Conservation (phyloP, 2,888 invertebrate species). For the Campopleginae sp. region DNA sequence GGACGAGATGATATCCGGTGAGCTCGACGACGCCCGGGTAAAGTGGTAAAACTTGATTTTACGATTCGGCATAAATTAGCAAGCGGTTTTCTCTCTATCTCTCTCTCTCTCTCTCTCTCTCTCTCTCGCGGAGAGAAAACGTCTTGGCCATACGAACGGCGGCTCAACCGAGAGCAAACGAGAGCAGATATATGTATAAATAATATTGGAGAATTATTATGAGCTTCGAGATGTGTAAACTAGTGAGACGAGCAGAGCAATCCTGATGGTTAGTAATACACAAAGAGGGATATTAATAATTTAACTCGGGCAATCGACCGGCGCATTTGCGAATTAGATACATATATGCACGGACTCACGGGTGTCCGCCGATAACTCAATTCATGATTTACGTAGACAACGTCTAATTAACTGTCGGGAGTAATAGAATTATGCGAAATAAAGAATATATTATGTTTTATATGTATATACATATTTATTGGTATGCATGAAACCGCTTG, state of each 20-base stretch:
- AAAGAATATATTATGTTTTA: constrained; percentile 55
- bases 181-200: constrained; percentile 50
- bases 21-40: constrained; percentile 70
- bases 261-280: constrained; percentile 31
- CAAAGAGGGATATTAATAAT: constrained; percentile 74
- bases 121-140: background rate
- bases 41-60: constrained; percentile 79
- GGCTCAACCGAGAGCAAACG: constrained; percentile 43
- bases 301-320: constrained; percentile 68
- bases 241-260: constrained; percentile 27
- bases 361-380: constrained; percentile 66
- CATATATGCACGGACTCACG: constrained; percentile 15
- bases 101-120: background rate
- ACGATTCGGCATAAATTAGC: constrained; percentile 78
- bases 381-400: constrained; percentile 63
- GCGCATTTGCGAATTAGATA: background rate
- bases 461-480: constrained; percentile 4
- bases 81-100: constrained; percentile 37
- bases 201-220: constrained; percentile 50
- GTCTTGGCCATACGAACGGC: background rate
- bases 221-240: constrained; percentile 41
- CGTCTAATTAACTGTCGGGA: constrained; percentile 65
- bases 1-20: constrained; percentile 61
- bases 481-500: background rate
- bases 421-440: constrained; percentile 66